Percentiles rank a stretch among this genome's conserved stretches.
Conservation (phyloP, 1,140 invertebrate species). For the Trichonephila inaurata region DNA sequence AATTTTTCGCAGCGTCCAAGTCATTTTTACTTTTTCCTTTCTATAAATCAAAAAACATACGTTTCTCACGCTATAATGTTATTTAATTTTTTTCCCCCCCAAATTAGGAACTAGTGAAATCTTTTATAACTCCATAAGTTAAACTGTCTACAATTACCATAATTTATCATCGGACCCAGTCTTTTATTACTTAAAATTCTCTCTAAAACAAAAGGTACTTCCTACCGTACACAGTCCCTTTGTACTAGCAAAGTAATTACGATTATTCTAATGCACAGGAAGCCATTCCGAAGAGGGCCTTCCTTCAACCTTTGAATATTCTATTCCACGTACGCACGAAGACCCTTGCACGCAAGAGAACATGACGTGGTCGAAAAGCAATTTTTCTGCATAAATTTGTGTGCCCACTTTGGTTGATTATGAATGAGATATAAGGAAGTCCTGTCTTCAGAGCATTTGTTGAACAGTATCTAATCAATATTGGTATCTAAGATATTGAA, state of each 20-base stretch:
- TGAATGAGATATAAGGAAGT: background rate
- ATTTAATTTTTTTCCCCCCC: too few relatives aligned
- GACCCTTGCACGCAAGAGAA: background rate
- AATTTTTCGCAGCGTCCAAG: too few relatives aligned
- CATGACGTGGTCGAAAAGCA: background rate
- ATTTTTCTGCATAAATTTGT: background rate
- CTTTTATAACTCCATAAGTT: background rate
- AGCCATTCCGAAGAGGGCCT: background rate
- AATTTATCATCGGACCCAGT: background rate
- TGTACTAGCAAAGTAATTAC: background rate
- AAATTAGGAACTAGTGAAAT: too few relatives aligned
- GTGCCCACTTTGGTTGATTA: background rate
- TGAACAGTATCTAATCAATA: background rate
- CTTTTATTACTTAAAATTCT: background rate
- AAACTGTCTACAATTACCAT: background rate
- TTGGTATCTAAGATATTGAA: background rate
- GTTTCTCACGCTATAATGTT: too few relatives aligned
- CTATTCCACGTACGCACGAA: background rate
- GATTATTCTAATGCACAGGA: constrained; percentile 6
- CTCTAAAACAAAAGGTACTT: background rate
- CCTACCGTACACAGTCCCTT: background rate
- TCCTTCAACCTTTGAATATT: background rate
- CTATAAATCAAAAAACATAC: too few relatives aligned
- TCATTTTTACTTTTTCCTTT: too few relatives aligned
- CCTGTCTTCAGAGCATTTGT: background rate